phyloP scores from a whole-genome alignment of 2,888 invertebrate genomes.

The Paralinhomoeus sp. region DNA sequence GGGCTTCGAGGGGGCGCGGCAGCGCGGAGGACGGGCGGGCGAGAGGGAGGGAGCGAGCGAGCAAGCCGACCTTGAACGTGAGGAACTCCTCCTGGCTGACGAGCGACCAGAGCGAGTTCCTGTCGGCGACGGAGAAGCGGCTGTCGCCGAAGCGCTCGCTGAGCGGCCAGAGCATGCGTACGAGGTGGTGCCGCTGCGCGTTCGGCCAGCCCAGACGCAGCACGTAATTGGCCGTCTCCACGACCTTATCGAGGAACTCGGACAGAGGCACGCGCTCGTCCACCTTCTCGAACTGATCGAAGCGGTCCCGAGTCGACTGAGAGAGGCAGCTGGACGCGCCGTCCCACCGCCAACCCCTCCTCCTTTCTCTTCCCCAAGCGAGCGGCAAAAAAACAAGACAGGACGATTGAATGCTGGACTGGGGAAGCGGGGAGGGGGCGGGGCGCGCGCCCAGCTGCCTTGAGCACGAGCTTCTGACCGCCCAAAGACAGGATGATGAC shows the following conservation, averaged over 20 bases:
- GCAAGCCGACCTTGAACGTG: constrained; percentile 1
- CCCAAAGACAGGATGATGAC: constrained; percentile 13
- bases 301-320: constrained; percentile 11
- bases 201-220: constrained; percentile 17
- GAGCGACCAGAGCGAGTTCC: constrained; percentile 18
- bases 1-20: too few relatives aligned
- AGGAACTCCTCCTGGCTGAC: constrained; percentile 19
- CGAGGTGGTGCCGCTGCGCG: constrained; percentile 15
- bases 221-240: constrained; percentile 16
- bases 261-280: constrained; percentile 9
- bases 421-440: too few relatives aligned
- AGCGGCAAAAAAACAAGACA: too few relatives aligned
- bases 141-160: not conserved
- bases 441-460: too few relatives aligned
- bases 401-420: too few relatives aligned
- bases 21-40: too few relatives aligned
- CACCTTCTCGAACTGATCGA: constrained; percentile 12
- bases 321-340: too few relatives aligned
- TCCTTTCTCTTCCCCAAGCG: too few relatives aligned
- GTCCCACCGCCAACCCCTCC: too few relatives aligned
- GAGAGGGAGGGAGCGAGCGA: too few relatives aligned
- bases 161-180: constrained; percentile 18
- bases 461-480: constrained; percentile 19
- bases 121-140: constrained; percentile 9
- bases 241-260: constrained; percentile 14